phyloP scores from a whole-genome alignment of 2,888 invertebrate genomes.

The Imbricaverruca yamaguchii region DNA sequence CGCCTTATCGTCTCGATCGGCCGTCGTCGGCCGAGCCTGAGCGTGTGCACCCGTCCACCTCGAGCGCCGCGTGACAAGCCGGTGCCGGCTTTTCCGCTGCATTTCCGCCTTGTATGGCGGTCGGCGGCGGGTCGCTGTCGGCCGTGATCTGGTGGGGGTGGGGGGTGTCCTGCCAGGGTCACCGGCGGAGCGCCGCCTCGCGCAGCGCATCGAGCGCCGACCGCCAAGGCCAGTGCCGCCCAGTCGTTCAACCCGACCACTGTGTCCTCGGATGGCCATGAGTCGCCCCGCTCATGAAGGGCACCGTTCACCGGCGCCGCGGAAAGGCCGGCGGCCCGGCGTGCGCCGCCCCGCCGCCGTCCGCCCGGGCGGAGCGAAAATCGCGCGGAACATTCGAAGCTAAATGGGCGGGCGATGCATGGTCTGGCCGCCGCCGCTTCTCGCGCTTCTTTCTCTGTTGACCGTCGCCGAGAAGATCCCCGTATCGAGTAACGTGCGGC shows the following conservation, averaged over 20 bases:
- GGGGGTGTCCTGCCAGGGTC: background rate
- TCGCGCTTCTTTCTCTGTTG: background rate
- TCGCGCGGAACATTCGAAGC: background rate
- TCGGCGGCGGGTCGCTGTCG: too few species aligned
- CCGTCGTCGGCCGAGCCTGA: too few species aligned
- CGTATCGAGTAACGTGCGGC: background rate
- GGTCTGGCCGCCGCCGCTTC: background rate
- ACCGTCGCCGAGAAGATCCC: background rate
- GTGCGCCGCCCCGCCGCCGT: slow-evolving; percentile 33
- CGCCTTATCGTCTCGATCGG: too few species aligned
- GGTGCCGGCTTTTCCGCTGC: too few species aligned
- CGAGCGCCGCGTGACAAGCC: too few species aligned
- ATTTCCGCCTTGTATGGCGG: too few species aligned
- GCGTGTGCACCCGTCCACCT: too few species aligned
- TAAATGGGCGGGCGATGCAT: background rate
- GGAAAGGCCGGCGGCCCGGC: slow-evolving; percentile 31
- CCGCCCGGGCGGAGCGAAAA: slow-evolving; percentile 14
- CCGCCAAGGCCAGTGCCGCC: background rate
- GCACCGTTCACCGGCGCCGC: slow-evolving; percentile 29
- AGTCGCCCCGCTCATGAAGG: slow-evolving; percentile 35
- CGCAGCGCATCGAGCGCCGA: background rate
- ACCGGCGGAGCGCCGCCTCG: background rate
- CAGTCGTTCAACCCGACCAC: slow-evolving; percentile 19
- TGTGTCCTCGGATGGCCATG: slow-evolving; percentile 26
- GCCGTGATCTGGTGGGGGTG: too few species aligned